Evolutionary conservation across 1,140 invertebrate species (phyloP).

Genomic region (Arion vulgaris): DNA sequence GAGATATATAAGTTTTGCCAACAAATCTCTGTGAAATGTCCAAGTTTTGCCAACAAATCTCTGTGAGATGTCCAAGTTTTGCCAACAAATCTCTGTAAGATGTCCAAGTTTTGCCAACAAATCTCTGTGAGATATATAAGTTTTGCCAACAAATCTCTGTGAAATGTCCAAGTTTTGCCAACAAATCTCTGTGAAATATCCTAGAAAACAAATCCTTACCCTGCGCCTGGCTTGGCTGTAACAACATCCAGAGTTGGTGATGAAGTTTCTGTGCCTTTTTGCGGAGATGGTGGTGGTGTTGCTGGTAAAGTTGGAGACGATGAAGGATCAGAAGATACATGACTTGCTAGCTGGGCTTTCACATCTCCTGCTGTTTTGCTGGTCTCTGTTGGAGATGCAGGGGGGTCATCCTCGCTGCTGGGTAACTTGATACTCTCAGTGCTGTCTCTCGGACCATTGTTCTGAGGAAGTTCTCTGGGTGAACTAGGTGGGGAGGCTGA

Average conservation of each 20-base stretch:
- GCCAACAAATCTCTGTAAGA: too few species aligned
- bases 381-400: background rate
- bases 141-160: too few species aligned
- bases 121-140: too few species aligned
- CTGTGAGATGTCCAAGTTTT: too few species aligned
- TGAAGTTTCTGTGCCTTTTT: background rate
- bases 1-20: too few species aligned
- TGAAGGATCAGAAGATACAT: slow-evolving; percentile 22
- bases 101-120: too few species aligned
- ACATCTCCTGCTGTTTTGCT: slow-evolving; percentile 54
- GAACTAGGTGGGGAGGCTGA: background rate
- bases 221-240: background rate
- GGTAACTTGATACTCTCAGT: background rate
- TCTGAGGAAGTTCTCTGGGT: background rate
- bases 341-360: slow-evolving; percentile 53
- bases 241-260: background rate
- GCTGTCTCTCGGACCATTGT: background rate
- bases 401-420: background rate
- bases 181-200: too few species aligned
- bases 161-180: too few species aligned
- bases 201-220: background rate
- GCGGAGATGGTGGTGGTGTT: background rate
- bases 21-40: too few species aligned
- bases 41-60: too few species aligned
- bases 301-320: background rate